Percentiles rank a stretch among this genome's conserved stretches.
Evolutionary conservation across 2,113 vertebrate genomes (phyloP).

Genomic region (Arvicanthis niloticus): DNA sequence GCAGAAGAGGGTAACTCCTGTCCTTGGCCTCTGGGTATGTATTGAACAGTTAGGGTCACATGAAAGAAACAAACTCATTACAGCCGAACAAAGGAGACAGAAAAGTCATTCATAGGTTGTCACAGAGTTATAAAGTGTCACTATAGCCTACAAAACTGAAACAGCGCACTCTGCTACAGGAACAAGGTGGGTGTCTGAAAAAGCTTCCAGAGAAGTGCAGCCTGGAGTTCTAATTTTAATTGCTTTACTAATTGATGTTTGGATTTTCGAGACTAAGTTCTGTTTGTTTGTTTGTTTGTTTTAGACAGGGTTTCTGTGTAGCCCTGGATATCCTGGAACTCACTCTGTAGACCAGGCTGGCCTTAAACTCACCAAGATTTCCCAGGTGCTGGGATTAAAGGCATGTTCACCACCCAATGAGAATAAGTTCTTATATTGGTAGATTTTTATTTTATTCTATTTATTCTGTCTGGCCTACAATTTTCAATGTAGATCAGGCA

Average conservation of each 20-base stretch:
- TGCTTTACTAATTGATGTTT: neutral
- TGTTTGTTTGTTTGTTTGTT: neutral
- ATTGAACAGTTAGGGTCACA: slow-evolving; percentile 18
- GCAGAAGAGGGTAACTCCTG: neutral
- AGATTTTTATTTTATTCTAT: neutral
- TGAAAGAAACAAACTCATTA: slow-evolving; percentile 16
- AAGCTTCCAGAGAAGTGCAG: neutral
- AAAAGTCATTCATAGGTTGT: neutral
- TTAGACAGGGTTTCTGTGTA: no score
- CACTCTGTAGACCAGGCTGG: no score
- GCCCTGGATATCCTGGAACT: no score
- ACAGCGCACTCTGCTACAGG: neutral
- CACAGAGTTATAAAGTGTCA: neutral
- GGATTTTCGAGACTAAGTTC: neutral
- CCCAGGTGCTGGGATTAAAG: no score
- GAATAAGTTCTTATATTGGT: neutral
- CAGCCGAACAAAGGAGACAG: neutral
- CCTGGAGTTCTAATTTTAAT: neutral
- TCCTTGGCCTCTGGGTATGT: neutral
- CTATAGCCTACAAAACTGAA: neutral
- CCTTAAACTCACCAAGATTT: no score
- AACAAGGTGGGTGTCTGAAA: neutral
- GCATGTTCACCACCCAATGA: no score
- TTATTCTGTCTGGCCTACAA: neutral
- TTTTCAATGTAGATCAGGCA: neutral